A percentile compares a stretch with the other conserved stretches of the same genome.
phyloP scores from a whole-genome alignment of 2,888 invertebrate genomes.

The Biston betularia region DNA sequence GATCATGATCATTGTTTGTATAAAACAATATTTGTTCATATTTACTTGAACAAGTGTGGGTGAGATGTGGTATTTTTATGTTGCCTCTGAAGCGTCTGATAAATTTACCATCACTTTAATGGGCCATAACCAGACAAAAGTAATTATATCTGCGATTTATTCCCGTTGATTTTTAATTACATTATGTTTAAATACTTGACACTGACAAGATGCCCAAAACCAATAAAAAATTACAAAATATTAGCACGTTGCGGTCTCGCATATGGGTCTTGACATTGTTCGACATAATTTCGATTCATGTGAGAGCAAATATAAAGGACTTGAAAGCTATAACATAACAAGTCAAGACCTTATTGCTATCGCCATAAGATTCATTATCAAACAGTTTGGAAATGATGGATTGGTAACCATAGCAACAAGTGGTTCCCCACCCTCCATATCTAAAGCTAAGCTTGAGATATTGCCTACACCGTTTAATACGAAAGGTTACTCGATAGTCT shows the following conservation, averaged over 20 bases:
- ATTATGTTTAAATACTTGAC: neutral
- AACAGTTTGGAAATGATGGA: constrained; percentile 42
- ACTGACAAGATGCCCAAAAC: no score
- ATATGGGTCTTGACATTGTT: constrained; percentile 51
- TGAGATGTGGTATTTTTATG: no score
- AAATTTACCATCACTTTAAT: no score
- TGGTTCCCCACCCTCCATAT: constrained; percentile 57
- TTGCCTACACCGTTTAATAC: constrained; percentile 62
- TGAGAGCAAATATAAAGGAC: constrained; percentile 44
- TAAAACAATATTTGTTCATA: no score
- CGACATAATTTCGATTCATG: constrained; percentile 54
- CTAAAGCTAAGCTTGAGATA: constrained; percentile 68
- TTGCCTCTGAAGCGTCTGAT: no score
- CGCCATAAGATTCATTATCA: constrained; percentile 37
- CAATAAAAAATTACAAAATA: neutral
- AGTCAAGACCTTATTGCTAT: constrained; percentile 37
- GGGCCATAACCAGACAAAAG: no score
- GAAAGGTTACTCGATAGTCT: constrained; percentile 41
- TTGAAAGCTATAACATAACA: constrained; percentile 19
- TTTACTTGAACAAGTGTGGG: no score
- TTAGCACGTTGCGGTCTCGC: constrained; percentile 29
- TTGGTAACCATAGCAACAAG: constrained; percentile 76
- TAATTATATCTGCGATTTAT: no score
- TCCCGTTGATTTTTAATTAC: neutral
- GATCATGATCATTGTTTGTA: no score